These are phyloP conservation scores for Heliconius charithonia DNA, from an alignment of 2,888 invertebrate species.

Conservation along the genomic window DNA sequence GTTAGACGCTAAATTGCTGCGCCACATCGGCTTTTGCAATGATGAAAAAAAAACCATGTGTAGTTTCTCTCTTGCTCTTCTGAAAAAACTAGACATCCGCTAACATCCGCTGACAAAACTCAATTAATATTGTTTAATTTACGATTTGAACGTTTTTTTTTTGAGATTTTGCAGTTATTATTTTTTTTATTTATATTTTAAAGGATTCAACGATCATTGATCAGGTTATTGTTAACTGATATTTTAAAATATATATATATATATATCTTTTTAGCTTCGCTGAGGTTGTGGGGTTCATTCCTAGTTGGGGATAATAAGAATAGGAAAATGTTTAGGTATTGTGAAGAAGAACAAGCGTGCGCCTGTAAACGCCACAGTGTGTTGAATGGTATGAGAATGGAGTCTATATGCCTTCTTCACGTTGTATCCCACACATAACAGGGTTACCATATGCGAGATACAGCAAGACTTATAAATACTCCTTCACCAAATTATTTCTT, in stretches of 20 bases:
- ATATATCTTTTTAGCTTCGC: not conserved
- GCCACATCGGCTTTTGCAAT: too few species aligned
- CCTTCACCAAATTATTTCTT: too few species aligned
- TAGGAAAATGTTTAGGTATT: too few species aligned
- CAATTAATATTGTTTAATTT: not conserved
- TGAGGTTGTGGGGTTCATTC: too few species aligned
- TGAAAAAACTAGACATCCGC: not conserved
- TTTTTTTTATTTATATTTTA: not conserved
- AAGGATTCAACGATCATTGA: too few species aligned
- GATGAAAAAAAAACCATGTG: not conserved
- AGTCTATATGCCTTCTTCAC: too few species aligned
- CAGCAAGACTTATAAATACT: not conserved
- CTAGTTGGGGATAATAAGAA: too few species aligned
- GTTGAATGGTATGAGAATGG: too few species aligned
- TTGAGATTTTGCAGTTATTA: not conserved
- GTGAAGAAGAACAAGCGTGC: not conserved
- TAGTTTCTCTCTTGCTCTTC: constrained; percentile 6
- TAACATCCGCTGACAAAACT: not conserved
- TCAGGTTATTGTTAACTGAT: not conserved
- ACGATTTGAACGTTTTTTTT: not conserved
- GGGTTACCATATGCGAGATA: not conserved
- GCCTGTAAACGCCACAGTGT: not conserved
- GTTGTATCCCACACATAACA: too few species aligned
- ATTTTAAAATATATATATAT: not conserved
- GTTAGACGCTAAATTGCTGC: not conserved